Evolutionary conservation across 2,888 invertebrate genomes (phyloP), one percentile per base, ranked within the genome.

Genomic region (Drosophila algonquin): DNA sequence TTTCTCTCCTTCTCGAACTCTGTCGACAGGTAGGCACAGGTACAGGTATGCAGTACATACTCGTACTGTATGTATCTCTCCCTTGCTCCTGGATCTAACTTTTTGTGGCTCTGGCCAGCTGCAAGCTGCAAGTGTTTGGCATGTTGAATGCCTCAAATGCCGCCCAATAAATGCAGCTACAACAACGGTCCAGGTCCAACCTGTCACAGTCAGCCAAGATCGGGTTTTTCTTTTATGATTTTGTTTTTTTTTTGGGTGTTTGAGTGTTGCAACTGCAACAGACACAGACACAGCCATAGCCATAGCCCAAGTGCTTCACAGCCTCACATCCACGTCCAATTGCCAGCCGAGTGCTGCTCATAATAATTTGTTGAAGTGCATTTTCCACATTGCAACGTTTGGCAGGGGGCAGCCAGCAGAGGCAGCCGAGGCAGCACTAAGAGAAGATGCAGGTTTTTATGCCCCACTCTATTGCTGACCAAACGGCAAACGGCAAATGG

Each of bases 351-450:
- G 75, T 78, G 85, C 76, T 85, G 82, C 70, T 79, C 82, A 80
- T 82, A 82, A 82, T 85, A 82, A 83, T 86, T 83, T 81, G 83
- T 83, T 80, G 75, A 73, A 83, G 81, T 67, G 67, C 87, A 83
- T 83, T 84, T 84, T 83, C 73, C 81, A 83, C 87, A 81, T 82
- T 75, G 83, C 83, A 76, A 82, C 75, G 75, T 72, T 55, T 30
- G 63, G 50, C 40, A 14, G 40, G 40, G 40, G 40, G 14, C 40
- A 40, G 40, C 14, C 14, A 35, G 14, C 14, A 44, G 63, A 6
- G 40, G 5, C 35, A 35, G 35, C 35, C 3, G 4, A 35, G 35
- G 35, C 40, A 51, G 44, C 63, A 21, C 21, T 32, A 10, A 35
- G 63, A 44, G 80, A 71, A 70, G 69, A 71, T 64, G 56, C 63